Evolutionary conservation across 2,113 vertebrate genomes (phyloP).

Genomic region (Nothobranchius furzeri): DNA sequence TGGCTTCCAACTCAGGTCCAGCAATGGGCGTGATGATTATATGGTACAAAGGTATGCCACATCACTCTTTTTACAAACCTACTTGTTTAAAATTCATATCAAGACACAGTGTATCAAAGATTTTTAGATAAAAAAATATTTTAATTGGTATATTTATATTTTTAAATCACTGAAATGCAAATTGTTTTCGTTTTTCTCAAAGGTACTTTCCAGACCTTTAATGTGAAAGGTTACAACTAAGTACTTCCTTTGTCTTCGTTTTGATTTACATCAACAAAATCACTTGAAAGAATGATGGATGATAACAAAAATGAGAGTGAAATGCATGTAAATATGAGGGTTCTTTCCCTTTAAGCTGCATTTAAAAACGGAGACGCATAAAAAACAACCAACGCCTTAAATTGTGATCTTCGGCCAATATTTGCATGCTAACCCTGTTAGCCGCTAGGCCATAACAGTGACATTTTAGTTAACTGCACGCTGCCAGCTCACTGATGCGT

Average conservation of each 20-base stretch:
- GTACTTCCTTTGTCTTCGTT: not conserved
- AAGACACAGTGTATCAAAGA: no score
- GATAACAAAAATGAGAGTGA: not conserved
- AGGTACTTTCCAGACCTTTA: conserved; percentile 24
- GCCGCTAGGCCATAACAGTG: not conserved
- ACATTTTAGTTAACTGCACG: not conserved
- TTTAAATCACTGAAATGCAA: no score
- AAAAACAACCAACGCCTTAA: not conserved
- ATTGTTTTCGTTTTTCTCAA: not conserved
- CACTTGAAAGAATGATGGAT: not conserved
- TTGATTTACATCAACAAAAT: not conserved
- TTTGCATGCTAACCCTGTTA: conserved; percentile 21
- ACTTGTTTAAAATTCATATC: no score
- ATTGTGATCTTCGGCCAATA: not conserved
- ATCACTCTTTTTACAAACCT: no score
- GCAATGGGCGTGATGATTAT: no score
- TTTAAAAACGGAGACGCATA: not conserved
- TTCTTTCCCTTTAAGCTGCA: rapidly evolving
- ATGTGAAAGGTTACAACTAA: no score
- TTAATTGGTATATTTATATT: no score
- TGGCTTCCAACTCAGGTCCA: no score
- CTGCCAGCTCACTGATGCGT: no score
- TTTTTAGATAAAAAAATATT: no score
- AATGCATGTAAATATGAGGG: rapidly evolving
- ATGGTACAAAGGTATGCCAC: no score